Evolutionary conservation across 2,113 vertebrate species (phyloP).

Genomic region (Martes martes): DNA sequence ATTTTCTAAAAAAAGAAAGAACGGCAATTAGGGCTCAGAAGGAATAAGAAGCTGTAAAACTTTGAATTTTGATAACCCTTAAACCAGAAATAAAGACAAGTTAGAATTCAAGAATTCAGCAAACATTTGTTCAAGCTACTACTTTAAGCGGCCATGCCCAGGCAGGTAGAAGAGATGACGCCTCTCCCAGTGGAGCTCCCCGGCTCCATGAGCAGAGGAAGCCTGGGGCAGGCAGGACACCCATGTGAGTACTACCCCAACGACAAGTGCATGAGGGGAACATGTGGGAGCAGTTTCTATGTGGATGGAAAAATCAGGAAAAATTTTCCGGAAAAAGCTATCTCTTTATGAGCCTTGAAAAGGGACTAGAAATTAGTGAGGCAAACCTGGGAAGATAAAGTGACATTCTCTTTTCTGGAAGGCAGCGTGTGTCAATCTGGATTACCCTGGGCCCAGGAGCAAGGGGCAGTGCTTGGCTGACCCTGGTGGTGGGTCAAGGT

Average conservation of each 20-base stretch:
- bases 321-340: not conserved
- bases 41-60: not conserved
- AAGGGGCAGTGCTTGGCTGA: not conserved
- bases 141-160: accelerated
- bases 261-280: not conserved
- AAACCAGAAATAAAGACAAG: not conserved
- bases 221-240: too few species aligned
- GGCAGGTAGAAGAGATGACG: not conserved
- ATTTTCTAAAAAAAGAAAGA: not conserved
- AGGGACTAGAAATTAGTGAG: not conserved
- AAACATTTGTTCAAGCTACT: not conserved
- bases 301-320: not conserved
- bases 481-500: not conserved
- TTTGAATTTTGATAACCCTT: not conserved
- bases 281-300: accelerated
- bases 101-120: not conserved
- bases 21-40: not conserved
- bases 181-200: not conserved
- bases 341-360: not conserved
- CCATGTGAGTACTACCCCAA: not conserved
- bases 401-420: not conserved
- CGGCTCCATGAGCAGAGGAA: not conserved
- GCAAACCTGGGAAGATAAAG: not conserved
- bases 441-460: not conserved
- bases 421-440: not conserved